Conservation (phyloP, 2,888 invertebrate species). For the Volucella inanis region DNA sequence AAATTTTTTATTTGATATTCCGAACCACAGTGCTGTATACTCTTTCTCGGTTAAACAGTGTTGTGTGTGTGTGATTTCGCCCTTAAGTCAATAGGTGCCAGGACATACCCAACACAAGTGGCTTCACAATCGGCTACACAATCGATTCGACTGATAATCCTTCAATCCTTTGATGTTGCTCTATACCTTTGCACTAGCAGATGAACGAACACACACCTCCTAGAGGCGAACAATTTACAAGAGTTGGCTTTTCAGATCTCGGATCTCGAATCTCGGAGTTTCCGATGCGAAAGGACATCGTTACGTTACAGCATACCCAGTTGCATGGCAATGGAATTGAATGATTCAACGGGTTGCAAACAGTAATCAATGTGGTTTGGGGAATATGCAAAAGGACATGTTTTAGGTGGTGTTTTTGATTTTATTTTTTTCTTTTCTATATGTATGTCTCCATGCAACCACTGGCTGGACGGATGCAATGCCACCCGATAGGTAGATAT, state of each 20-base stretch:
- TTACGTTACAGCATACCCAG: constrained; percentile 34
- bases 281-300: constrained; percentile 56
- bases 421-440: background rate
- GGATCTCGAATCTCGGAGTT: constrained; percentile 14
- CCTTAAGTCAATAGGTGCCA: constrained; percentile 69
- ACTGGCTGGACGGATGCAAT: constrained; percentile 18
- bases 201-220: background rate
- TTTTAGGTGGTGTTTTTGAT: constrained; percentile 1
- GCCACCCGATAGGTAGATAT: constrained; percentile 31
- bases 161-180: constrained; percentile 68
- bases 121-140: constrained; percentile 67
- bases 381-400: constrained; percentile 49
- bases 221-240: constrained; percentile 22
- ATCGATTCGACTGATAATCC: constrained; percentile 58
- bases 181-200: constrained; percentile 23
- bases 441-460: background rate
- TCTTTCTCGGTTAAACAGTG: constrained; percentile 41
- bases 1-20: constrained; percentile 72
- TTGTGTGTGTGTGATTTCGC: constrained; percentile 39
- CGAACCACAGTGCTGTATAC: constrained; percentile 68
- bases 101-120: constrained; percentile 58
- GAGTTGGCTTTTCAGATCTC: constrained; percentile 23
- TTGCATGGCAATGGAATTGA: constrained; percentile 54
- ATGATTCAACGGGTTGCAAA: constrained; percentile 65
- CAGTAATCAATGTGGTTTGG: constrained; percentile 72